Evolutionary conservation across 2,888 invertebrate genomes (phyloP), one percentile per base, ranked within the genome.

Genomic region (Epistrophe grossulariae): DNA sequence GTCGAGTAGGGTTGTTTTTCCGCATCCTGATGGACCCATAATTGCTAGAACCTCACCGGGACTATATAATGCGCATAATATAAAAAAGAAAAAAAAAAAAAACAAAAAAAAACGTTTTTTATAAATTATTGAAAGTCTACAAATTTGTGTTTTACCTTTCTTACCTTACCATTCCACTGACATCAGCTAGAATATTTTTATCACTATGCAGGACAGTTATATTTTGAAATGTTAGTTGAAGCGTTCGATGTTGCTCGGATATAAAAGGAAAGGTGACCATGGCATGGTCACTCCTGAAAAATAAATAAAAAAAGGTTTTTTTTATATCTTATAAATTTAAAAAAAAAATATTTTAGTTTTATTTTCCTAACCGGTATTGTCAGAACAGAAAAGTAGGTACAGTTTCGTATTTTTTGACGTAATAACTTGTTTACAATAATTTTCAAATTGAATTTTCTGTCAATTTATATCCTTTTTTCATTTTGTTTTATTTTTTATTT

Each of bases 21-120:
- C 97, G 89, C 94, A 94, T 59, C 96, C 97, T 89, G 96, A 96
- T 45, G 97, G 96, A 88, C 97, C 97, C 96, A 97, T 96, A 84
- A 97, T 95, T 89, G 97, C 97, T 90, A 97, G 93, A 84, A 97
- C 94, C 91, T 97, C 96, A 68, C 97, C 97, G 19, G 96, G 96
- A 89, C 95, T 94, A 64, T 11, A 15, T n/a, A 2, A 28, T 35
- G 5, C 4, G n/a, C 5, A 52, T 24, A 19, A 17, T 19, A 19
- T 28, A 6, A 50, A 28, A 8, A 10, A n/a, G 0, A 11, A 15
- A 10, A 24, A 11, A 6, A 50, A n/a, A n/a, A n/a, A n/a, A 8
- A 10, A n/a, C 7, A 11, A 15, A 10, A 24, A 11, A 6, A 50
- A n/a, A n/a, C 13, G n/a, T 43, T 79, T 78, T 73, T 79, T 71